Base-by-base conservation (phyloP, 2,888 invertebrate genomes). In the Phortica okadai region DNA sequence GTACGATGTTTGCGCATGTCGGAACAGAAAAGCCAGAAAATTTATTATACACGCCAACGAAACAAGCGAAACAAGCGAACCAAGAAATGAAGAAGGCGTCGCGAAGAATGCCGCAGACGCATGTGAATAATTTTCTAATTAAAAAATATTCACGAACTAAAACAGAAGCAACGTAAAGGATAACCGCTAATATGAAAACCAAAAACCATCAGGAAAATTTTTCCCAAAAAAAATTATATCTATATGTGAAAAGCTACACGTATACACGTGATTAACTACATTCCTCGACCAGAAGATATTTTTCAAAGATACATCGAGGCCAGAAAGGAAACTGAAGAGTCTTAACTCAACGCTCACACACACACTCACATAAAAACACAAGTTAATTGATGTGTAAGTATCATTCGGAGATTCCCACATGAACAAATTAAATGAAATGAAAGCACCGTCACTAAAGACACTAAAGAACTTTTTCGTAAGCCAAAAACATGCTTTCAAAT, bases 111-210 rank as follows among this genome's bases (percentile, higher is more conserved):
- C 4, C 6, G 66, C 11, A 41, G 6, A 42, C 54, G 56, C 70
- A 72, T 72, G 54, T 72, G 70, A 72, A 56, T 72, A 72, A 72
- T 72, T 72, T 72, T 72, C 21, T 72, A 72, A 72, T 72, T 72
- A 72, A 72, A 41, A 72, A 56, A 16, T 72, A 41, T 56, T 25
- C 4, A 54, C 54, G 25, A 44, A 7, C 11, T 14, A n/a, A 59
- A 21, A 25, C 16, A 11, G 16, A 62, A 62, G 62, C n/a, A 21
- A 16, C 6, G 33, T 3, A 33, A 11, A 11, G 54, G 16, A 72
- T 33, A 72, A 72, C 70, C 70, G 70, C 70, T 56, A 56, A 72
- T 54, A 72, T 72, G 45, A 21, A 56, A 50, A 67, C n/a, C 8
- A 50, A 45, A 70, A 50, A 66, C 64, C 67, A 33, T 33, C 67